A percentile compares a stretch with the other conserved stretches of the same genome.
Evolutionary conservation across 2,888 invertebrate species (phyloP).

Genomic region (Zygaena filipendulae): DNA sequence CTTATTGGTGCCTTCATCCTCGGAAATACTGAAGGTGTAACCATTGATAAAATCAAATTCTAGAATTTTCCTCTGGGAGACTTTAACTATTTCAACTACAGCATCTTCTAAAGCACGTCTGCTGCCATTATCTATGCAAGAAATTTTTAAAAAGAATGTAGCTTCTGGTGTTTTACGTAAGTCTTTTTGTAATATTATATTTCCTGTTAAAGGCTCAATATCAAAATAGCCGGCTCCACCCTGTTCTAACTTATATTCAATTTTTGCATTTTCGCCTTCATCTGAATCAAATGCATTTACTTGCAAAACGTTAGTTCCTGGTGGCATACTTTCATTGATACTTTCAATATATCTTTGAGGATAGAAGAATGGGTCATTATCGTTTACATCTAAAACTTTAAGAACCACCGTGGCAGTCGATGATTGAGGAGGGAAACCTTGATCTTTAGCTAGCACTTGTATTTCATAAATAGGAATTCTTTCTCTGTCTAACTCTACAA

Average conservation of each 20-base stretch:
- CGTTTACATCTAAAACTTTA: constrained; percentile 87
- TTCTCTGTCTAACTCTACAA: constrained; percentile 84
- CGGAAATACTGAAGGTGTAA: constrained; percentile 84
- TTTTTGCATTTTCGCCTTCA: constrained; percentile 86
- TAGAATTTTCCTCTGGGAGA: constrained; percentile 75
- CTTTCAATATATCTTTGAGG: constrained; percentile 87
- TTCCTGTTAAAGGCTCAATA: constrained; percentile 82
- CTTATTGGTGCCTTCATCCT: constrained; percentile 78
- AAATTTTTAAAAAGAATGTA: constrained; percentile 78
- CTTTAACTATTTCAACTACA: constrained; percentile 81
- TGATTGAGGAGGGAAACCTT: constrained; percentile 89
- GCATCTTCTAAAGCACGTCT: constrained; percentile 79
- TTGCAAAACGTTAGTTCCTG: constrained; percentile 75
- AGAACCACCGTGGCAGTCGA: constrained; percentile 89
- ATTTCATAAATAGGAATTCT: constrained; percentile 81
- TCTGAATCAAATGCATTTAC: constrained; percentile 88
- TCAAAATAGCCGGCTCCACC: constrained; percentile 84
- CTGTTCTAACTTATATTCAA: constrained; percentile 81
- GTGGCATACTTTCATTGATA: constrained; percentile 74
- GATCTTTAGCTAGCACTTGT: constrained; percentile 89
- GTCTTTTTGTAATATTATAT: constrained; percentile 75
- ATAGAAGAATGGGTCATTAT: constrained; percentile 93
- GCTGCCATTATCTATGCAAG: constrained; percentile 85
- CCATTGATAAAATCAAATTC: constrained; percentile 81
- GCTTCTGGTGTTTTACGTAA: constrained; percentile 73